Percentiles rank a stretch among this genome's conserved stretches.
phyloP scores from a whole-genome alignment of 2,888 invertebrate genomes.

The Nomada fucata region DNA sequence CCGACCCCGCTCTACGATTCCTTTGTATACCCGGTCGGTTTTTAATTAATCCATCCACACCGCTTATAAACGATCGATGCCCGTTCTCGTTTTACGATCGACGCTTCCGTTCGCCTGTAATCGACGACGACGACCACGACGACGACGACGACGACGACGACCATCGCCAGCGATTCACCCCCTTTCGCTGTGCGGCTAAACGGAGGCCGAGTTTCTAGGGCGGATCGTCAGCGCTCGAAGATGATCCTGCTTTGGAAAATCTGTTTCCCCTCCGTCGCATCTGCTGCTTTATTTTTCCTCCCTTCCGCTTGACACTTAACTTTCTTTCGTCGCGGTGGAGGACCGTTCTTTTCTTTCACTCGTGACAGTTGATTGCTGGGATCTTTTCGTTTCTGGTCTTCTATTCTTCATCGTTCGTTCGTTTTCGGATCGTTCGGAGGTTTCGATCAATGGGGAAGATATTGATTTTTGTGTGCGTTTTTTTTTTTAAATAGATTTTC shows the following conservation, averaged over 20 bases:
- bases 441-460: too few species aligned
- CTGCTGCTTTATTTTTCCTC: not conserved
- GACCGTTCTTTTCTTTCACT: not conserved
- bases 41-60: conserved; percentile 60
- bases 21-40: conserved; percentile 37
- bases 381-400: too few species aligned
- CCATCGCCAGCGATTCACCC: conserved; percentile 19
- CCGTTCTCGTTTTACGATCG: conserved; percentile 51
- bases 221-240: conserved; percentile 32
- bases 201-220: conserved; percentile 36
- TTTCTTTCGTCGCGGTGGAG: not conserved
- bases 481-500: too few species aligned
- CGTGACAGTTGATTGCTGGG: too few species aligned
- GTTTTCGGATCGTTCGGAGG: too few species aligned
- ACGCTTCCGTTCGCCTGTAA: conserved; percentile 43
- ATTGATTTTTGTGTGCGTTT: too few species aligned
- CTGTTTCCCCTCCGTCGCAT: not conserved
- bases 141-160: not conserved
- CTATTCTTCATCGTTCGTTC: too few species aligned
- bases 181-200: conserved; percentile 22
- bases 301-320: not conserved
- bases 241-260: not conserved
- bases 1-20: conserved; percentile 10
- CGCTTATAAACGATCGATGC: conserved; percentile 57
- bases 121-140: conserved; percentile 14